Evolutionary conservation across 2,888 invertebrate species (phyloP), one percentile per base, ranked within the genome.

Genomic region (Liopterus haemorrhoidalis): DNA sequence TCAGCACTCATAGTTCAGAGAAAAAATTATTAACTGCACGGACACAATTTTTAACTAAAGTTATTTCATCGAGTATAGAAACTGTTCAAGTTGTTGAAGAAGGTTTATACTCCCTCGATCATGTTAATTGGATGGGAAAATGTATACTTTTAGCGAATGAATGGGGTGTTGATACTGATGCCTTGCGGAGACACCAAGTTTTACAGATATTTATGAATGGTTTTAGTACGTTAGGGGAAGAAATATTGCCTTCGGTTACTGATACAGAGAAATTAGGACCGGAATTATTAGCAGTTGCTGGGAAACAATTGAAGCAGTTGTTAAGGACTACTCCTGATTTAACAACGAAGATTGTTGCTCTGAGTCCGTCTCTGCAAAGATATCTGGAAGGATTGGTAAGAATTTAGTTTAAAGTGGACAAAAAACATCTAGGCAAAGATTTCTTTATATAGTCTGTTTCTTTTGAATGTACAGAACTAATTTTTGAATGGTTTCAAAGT

Each of bases 271-370:
- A 74, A 30, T 65, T 93, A 45, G 80, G 88, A 6, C 71, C 76
- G 1, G 77, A 84, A 51, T 70, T 95, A 46, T 66, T 93, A 18
- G 78, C 82, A 18, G 78, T 94, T 41, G 86, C 85, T n/a, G 89
- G 86, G 4, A 82, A 85, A 61, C 75, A 94, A 52, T 67, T 94
- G 48, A 79, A 81, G 63, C 74, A 80, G 32, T 78, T 74, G 53
- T 73, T 81, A 55, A 76, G 70, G 55, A 76, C 69, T 56, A 75
- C 77, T 48, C 77, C 66, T 50, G 68, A 70, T 61, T 73, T 76
- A 56, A 78, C 74, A 54, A 79, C 71, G 63, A 82, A 78, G 70
- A 76, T 91, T 31, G 81, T 87, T 1, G 79, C 83, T 4, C 76
- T 91, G 51, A 85, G 85, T 46, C 85, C 91, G 3, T 73, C 80